These are phyloP conservation scores for Thunnus maccoyii DNA, from an alignment of 2,113 vertebrate genomes.

Conservation along the genomic window DNA sequence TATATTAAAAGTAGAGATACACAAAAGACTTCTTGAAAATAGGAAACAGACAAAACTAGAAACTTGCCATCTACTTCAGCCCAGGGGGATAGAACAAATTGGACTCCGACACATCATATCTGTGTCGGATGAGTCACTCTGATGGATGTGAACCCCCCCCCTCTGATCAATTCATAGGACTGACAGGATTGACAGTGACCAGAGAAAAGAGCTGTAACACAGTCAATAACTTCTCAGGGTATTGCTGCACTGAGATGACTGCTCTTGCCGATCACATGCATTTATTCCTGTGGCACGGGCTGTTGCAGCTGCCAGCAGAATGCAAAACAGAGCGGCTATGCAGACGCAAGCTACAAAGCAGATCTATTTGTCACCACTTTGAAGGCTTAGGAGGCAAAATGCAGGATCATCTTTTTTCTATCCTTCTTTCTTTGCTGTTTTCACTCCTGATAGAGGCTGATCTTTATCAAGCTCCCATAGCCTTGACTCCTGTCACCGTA, in stretches of 20 bases:
- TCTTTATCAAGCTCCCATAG: slow-evolving; percentile 79
- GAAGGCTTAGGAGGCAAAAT: slow-evolving; percentile 67
- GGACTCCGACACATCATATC: slow-evolving; percentile 47
- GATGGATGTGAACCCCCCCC: slow-evolving; percentile 59
- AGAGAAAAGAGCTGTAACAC: slow-evolving; percentile 65
- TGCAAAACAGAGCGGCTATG: slow-evolving; percentile 61
- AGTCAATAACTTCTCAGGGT: slow-evolving; percentile 61
- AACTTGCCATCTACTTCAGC: slow-evolving; percentile 30
- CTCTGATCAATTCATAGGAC: slow-evolving; percentile 66
- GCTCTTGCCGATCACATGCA: slow-evolving; percentile 63
- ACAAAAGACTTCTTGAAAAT: not conserved
- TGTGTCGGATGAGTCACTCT: slow-evolving; percentile 59
- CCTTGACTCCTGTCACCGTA: slow-evolving; percentile 79
- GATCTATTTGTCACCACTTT: slow-evolving; percentile 76
- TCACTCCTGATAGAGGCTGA: slow-evolving; percentile 74
- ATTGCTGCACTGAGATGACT: slow-evolving; percentile 53
- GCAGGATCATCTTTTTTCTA: slow-evolving; percentile 77
- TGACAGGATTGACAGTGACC: slow-evolving; percentile 68
- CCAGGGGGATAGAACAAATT: slow-evolving; percentile 47
- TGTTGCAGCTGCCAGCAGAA: slow-evolving; percentile 55
- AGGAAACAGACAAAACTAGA: slow-evolving; percentile 40
- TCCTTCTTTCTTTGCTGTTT: slow-evolving; percentile 63
- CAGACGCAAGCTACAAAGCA: slow-evolving; percentile 45
- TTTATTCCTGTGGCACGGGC: slow-evolving; percentile 58
- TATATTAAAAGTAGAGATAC: slow-evolving; percentile 1